Evolutionary conservation across 37 sponge, comb jelly and placozoan species (phyloP).

Genomic region (Agelas oroides): DNA sequence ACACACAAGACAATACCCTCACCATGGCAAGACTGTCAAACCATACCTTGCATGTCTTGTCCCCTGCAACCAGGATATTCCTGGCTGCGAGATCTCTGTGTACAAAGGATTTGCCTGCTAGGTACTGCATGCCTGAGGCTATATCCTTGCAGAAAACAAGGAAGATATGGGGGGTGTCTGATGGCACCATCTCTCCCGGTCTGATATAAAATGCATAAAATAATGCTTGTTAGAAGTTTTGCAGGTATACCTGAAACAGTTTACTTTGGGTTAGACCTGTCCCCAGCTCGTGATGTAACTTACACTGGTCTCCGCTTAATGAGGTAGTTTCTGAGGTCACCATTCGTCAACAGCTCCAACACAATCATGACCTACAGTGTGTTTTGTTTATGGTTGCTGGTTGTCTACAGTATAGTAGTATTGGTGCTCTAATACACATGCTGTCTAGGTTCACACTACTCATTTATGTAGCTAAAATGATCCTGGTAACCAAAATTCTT

Average conservation of each 20-base stretch:
- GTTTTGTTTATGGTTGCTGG: background rate
- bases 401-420: too few relatives aligned
- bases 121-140: slow-evolving; percentile 65
- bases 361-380: slow-evolving; percentile 70
- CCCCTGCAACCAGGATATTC: slow-evolving; percentile 32
- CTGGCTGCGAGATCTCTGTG: slow-evolving; percentile 73
- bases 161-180: slow-evolving; percentile 1
- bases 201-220: background rate
- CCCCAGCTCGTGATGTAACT: background rate
- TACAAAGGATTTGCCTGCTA: slow-evolving; percentile 55
- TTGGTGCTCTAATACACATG: too few relatives aligned
- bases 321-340: slow-evolving; percentile 50
- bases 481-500: too few relatives aligned
- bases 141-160: slow-evolving; percentile 52
- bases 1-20: too few relatives aligned
- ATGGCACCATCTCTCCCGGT: background rate
- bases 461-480: too few relatives aligned
- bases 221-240: background rate
- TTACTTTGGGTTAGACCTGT: background rate
- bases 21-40: too few relatives aligned
- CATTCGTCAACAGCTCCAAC: slow-evolving; percentile 59
- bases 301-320: slow-evolving; percentile 32
- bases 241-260: background rate
- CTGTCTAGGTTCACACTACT: too few relatives aligned
- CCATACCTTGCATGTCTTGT: slow-evolving; percentile 51